A percentile compares a stretch with the other conserved stretches of the same genome.
These are phyloP conservation scores for Caenorhabditis sp. DNA, from an alignment of 2,888 invertebrate species.

Conservation along the genomic window DNA sequence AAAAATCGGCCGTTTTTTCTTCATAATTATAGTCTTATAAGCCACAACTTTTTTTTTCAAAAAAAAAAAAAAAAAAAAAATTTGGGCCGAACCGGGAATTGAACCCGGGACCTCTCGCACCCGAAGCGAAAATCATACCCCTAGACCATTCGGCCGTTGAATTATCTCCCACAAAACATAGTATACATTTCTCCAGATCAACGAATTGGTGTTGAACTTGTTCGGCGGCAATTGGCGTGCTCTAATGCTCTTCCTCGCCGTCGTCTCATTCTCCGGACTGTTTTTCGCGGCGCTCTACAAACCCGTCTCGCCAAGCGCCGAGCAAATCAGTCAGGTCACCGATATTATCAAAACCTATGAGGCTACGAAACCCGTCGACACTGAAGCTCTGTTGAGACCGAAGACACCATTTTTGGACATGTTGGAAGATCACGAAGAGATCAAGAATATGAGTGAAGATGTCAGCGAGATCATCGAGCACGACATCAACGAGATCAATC, in stretches of 20 bases:
- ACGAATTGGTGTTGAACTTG: conserved; percentile 44
- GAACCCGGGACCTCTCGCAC: conserved; percentile 71
- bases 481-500: neutral
- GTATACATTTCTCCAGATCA: conserved; percentile 56
- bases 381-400: neutral
- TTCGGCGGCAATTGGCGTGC: conserved; percentile 81
- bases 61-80: conserved; percentile 19
- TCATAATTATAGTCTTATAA: no score
- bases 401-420: conserved; percentile 36
- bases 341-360: conserved; percentile 54
- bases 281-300: conserved; percentile 88
- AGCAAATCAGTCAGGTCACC: conserved; percentile 61
- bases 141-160: conserved; percentile 65
- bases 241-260: conserved; percentile 85
- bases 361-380: neutral
- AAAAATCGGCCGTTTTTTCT: no score
- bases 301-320: conserved; percentile 55
- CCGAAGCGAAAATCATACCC: conserved; percentile 71
- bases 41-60: no score
- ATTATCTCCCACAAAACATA: no score
- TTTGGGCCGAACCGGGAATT: conserved; percentile 66
- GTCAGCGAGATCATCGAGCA: neutral
- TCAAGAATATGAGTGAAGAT: conserved; percentile 80
- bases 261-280: conserved; percentile 84
- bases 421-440: conserved; percentile 23